phyloP scores from a whole-genome alignment of 2,888 invertebrate genomes.

The Melieria picta region DNA sequence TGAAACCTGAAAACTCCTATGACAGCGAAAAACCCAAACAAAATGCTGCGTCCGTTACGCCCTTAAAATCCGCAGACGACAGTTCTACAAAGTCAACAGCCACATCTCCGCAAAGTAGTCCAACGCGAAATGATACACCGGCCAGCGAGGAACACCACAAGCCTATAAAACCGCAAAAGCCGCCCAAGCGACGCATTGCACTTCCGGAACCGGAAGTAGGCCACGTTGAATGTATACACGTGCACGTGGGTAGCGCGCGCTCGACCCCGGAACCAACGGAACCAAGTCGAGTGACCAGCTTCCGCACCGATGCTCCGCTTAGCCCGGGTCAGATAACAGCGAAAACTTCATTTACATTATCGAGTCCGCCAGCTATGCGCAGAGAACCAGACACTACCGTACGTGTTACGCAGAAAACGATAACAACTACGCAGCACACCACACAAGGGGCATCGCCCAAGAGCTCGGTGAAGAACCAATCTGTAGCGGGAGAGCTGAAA shows the following conservation, averaged over 20 bases:
- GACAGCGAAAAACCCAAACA: slow-evolving; percentile 20
- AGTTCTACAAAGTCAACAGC: neutral
- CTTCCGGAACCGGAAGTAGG: slow-evolving; percentile 43
- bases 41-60: slow-evolving; percentile 9
- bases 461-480: neutral
- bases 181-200: slow-evolving; percentile 26
- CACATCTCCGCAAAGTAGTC: neutral
- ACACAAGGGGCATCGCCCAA: no score
- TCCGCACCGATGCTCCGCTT: slow-evolving; percentile 39
- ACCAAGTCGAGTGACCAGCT: slow-evolving; percentile 34
- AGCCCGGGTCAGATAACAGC: slow-evolving; percentile 32
- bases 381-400: slow-evolving; percentile 11
- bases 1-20: slow-evolving; percentile 2
- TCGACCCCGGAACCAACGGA: slow-evolving; percentile 40
- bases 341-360: slow-evolving; percentile 43
- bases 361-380: slow-evolving; percentile 38
- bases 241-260: slow-evolving; percentile 45
- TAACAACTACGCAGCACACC: slow-evolving; percentile 29
- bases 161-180: slow-evolving; percentile 2
- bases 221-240: slow-evolving; percentile 47
- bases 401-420: neutral
- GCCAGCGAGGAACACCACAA: neutral
- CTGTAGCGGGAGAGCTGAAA: slow-evolving; percentile 27
- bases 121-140: slow-evolving; percentile 29
- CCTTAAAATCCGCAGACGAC: no score